phyloP scores from a whole-genome alignment of 2,888 invertebrate genomes.

The Phengaris alcon region DNA sequence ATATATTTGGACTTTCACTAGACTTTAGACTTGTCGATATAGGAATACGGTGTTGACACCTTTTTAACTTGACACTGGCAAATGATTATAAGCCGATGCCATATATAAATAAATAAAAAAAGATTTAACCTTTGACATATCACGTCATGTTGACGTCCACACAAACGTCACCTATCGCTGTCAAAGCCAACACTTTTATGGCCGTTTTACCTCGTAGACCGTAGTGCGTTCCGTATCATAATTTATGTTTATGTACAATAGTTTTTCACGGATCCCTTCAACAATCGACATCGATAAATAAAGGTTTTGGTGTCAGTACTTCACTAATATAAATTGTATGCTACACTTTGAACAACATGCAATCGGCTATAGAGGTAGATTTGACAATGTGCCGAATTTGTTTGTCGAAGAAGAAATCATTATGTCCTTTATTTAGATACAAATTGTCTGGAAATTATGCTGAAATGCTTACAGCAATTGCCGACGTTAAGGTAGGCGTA shows the following conservation, averaged over 20 bases:
- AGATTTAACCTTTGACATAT: too few species aligned
- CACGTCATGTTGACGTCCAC: too few species aligned
- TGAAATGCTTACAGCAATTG: slow-evolving; percentile 74
- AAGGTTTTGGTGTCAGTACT: slow-evolving; percentile 42
- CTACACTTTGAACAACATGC: slow-evolving; percentile 52
- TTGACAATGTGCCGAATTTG: slow-evolving; percentile 72
- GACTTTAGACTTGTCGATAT: too few species aligned
- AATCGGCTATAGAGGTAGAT: slow-evolving; percentile 52
- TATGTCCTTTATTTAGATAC: slow-evolving; percentile 71
- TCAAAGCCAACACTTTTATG: slow-evolving; percentile 20
- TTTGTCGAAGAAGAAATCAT: slow-evolving; percentile 62
- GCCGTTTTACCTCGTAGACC: slow-evolving; percentile 6
- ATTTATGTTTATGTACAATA: not conserved
- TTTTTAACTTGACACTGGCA: too few species aligned
- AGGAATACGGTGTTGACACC: too few species aligned
- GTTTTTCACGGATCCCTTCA: not conserved
- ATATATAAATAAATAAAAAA: too few species aligned
- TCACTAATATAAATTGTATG: slow-evolving; percentile 42
- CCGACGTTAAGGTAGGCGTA: slow-evolving; percentile 66
- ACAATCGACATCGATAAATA: slow-evolving; percentile 28
- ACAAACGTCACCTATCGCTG: not conserved
- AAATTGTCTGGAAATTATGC: slow-evolving; percentile 74
- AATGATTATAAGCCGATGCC: too few species aligned
- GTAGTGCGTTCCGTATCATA: slow-evolving; percentile 15
- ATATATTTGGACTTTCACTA: too few species aligned